A percentile compares a stretch with the other conserved stretches of the same genome.
Evolutionary conservation across 2,113 vertebrate genomes (phyloP).

Genomic region (Lontra canadensis): DNA sequence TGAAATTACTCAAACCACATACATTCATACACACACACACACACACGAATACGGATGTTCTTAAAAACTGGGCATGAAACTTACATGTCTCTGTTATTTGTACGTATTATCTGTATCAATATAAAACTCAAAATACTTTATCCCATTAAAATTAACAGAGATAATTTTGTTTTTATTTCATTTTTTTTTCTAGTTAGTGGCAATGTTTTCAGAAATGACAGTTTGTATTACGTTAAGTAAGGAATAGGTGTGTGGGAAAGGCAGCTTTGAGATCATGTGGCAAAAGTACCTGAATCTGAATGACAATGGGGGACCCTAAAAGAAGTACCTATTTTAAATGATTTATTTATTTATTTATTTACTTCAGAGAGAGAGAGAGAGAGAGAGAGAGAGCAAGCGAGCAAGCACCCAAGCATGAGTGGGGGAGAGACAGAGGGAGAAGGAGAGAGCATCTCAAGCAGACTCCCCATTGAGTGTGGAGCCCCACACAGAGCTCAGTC

Average conservation of each 20-base stretch:
- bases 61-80: background rate
- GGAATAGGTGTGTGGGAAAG: background rate
- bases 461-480: background rate
- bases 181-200: background rate
- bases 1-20: background rate
- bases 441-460: background rate
- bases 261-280: background rate
- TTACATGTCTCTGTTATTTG: background rate
- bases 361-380: too few relatives aligned
- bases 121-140: background rate
- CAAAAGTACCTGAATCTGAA: background rate
- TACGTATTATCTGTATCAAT: background rate
- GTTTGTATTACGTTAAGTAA: background rate
- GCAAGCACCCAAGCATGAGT: background rate
- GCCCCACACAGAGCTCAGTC: background rate
- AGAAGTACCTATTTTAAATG: background rate
- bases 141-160: background rate
- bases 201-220: background rate
- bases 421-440: background rate
- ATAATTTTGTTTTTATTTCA: background rate
- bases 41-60: background rate
- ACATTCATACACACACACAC: background rate
- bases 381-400: background rate
- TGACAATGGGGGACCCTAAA: background rate
- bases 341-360: background rate